Evolutionary conservation across 2,113 vertebrate genomes (phyloP).

Genomic region (Lichenostomus cassidix): DNA sequence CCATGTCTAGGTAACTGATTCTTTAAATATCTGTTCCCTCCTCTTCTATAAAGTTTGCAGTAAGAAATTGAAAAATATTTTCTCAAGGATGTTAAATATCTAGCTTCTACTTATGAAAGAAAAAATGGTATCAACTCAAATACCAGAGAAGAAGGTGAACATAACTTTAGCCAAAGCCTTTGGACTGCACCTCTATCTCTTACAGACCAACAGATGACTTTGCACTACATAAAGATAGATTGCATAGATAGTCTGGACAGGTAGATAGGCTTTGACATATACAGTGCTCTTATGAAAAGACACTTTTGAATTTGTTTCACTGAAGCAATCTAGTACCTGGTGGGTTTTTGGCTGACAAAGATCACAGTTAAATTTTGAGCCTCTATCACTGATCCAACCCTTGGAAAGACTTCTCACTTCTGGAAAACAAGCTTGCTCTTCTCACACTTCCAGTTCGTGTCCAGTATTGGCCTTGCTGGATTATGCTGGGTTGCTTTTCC

Average conservation of each 20-base stretch:
- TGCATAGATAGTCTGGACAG: not conserved
- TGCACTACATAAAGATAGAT: not conserved
- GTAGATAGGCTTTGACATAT: not conserved
- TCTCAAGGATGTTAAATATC: not conserved
- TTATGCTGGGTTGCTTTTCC: not conserved
- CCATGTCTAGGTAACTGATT: not conserved
- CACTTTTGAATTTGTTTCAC: not conserved
- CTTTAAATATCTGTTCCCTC: not conserved
- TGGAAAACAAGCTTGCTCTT: not conserved
- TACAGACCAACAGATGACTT: not conserved
- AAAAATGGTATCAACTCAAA: not conserved
- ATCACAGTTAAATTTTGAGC: not conserved
- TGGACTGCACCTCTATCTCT: not conserved
- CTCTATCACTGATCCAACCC: not conserved
- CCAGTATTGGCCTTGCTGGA: not conserved
- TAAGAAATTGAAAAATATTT: not conserved
- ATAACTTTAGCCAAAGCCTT: not conserved
- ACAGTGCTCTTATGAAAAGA: not conserved
- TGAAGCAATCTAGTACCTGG: not conserved
- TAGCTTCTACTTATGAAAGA: not conserved
- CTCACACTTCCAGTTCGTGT: not conserved
- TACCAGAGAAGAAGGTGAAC: not conserved
- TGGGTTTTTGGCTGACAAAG: not conserved
- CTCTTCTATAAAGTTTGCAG: not conserved
- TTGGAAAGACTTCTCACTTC: not conserved